These are phyloP conservation scores for Pantala flavescens DNA, from an alignment of 1,140 invertebrate genomes.

Conservation along the genomic window DNA sequence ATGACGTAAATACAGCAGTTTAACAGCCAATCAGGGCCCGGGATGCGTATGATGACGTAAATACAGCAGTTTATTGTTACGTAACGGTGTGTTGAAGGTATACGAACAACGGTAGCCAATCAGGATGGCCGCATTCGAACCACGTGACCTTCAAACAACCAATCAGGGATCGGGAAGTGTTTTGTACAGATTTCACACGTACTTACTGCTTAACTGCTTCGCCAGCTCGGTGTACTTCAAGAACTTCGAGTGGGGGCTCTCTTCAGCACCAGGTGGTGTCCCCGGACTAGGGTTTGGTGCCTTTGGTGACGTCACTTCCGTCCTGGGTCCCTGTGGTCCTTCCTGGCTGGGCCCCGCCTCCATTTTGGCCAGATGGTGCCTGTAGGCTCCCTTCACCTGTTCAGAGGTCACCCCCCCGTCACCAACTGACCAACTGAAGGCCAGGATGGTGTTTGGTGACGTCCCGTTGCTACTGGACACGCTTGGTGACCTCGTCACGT, in stretches of 20 bases:
- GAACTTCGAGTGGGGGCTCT: constrained; percentile 92
- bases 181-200: constrained; percentile 49
- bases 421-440: constrained; percentile 89
- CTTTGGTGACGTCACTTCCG: neutral
- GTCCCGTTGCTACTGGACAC: constrained; percentile 25
- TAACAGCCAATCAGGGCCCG: too few species aligned
- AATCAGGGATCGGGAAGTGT: too few species aligned
- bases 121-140: too few species aligned
- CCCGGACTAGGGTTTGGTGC: constrained; percentile 23
- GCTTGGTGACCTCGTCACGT: constrained; percentile 29
- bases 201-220: constrained; percentile 92
- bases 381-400: constrained; percentile 94
- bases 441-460: constrained; percentile 74
- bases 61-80: too few species aligned
- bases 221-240: constrained; percentile 93
- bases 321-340: neutral
- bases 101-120: too few species aligned
- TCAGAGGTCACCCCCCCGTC: constrained; percentile 79
- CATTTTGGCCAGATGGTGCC: constrained; percentile 93
- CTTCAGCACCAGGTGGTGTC: constrained; percentile 47
- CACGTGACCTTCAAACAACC: too few species aligned
- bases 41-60: too few species aligned
- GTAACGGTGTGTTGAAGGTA: too few species aligned
- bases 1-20: too few species aligned
- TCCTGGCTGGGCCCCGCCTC: constrained; percentile 12